Base-by-base conservation (phyloP, 2,888 invertebrate species). In the Dioctria rufipes region DNA sequence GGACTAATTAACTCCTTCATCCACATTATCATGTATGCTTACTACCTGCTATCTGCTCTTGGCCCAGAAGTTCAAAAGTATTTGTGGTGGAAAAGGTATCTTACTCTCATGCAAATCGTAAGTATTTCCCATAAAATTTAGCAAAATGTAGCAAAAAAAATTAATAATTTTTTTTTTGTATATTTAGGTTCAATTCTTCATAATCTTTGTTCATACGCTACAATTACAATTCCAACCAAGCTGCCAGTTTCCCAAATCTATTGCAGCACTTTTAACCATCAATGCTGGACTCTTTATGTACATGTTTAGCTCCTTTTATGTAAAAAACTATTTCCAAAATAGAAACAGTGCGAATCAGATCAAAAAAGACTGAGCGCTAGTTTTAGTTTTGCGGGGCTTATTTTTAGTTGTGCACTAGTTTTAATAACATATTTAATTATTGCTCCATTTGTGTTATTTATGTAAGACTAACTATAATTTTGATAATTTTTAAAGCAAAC, bases 21-120 rank as follows among this genome's bases (percentile, higher is more conserved):
- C 80, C 98, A 98, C 89, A 92, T 97, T 80, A 91, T 97, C 82
- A 98, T 98, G 98, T 98, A 98, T 89, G 91, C 92, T 0, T 98
- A 98, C 89, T 98, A 98, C 88, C 91, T 97, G 85, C 90, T 98
- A 83, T 92, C 97, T 0, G 96, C 96, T 0, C 91, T 97, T 81
- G 98, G 98, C 4, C 97, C 97, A 0, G 91, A 93, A 84, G 94
- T 95, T 87, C 95, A 95, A 88, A 96, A 96, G 87, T 96, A 95
- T 87, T 90, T 98, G 37, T 98, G 97, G 97, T 98, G 98, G 98
- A 98, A 98, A 88, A 95, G 93, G 85, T 95, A 98, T 88, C 92
- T 98, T 86, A 98, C 98, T 4, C 92, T 92, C 78, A 90, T 97
- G 86, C 98, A 98, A 90, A 91, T 98, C 90, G 94, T 96, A 89